Evolutionary conservation across 2,113 vertebrate genomes (phyloP).

Genomic region (Corythornis madagascariensis): DNA sequence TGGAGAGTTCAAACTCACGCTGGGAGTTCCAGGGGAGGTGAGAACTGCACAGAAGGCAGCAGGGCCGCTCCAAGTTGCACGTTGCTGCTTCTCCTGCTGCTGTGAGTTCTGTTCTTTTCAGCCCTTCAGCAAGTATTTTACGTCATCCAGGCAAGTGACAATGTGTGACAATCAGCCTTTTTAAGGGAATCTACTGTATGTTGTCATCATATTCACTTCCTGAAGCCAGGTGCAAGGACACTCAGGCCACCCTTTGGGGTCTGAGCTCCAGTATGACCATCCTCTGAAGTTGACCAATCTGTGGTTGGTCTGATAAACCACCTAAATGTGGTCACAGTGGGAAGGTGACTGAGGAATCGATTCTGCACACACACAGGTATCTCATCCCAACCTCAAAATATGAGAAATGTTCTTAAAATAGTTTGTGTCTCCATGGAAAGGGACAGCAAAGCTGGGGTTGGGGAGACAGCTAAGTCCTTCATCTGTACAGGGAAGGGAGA

Average conservation of each 20-base stretch:
- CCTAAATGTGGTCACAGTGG: accelerated
- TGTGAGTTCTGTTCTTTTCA: neutral
- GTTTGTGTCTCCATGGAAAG: neutral
- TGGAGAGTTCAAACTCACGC: accelerated
- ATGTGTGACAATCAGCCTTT: accelerated
- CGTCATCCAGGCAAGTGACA: neutral
- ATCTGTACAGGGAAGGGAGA: neutral
- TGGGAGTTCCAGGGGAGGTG: neutral
- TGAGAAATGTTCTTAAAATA: neutral
- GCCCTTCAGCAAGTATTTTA: neutral
- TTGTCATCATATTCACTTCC: neutral
- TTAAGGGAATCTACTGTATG: accelerated
- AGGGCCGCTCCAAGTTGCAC: neutral
- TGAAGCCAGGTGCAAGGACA: neutral
- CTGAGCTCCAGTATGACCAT: neutral
- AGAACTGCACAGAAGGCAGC: neutral
- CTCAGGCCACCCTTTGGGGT: neutral
- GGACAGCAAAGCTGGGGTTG: neutral
- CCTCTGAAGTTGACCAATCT: neutral
- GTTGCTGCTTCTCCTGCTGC: neutral
- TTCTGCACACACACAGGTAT: accelerated
- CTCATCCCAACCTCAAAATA: neutral
- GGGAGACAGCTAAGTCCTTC: neutral
- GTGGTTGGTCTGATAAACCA: neutral
- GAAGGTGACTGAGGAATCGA: accelerated